Evolutionary conservation across 2,888 invertebrate species (phyloP), one percentile per base, ranked within the genome.

Genomic region (Rhodophaea formosa): DNA sequence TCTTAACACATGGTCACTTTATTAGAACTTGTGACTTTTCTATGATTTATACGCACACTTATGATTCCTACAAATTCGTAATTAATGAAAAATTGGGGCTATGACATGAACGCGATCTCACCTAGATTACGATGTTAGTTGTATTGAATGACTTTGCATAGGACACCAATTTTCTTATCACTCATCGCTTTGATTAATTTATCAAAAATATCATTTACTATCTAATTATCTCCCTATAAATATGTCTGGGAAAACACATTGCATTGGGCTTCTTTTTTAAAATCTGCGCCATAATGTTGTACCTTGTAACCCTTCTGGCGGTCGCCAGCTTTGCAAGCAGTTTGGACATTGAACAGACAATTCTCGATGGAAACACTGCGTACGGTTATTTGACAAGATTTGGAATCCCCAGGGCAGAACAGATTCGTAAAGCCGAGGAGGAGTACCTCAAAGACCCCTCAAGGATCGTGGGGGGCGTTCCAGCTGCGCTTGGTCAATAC

Each of bases 401-500:
- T 59, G 80, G 71, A 14, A 72, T 84, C 29, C 80, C 76, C 2
- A 66, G 67, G 54, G 83, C 74, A 5, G 77, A 83, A 53, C 57
- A 70, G 56, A 72, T 81, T 32, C 74, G 71, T 3, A 69, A 72
- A 53, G 69, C 70, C 10, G 84, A 84, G 62, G 79, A 81, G 47
- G 59, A 61, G 44, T 67, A 65, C 44, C 45, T 72, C 7, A 65
- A 53, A 16, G 59, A 65, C 3, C 59, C 68, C 15, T 54, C 53
- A 8, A 81, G 81, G 56, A 83, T 84, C 30, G 70, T 77, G 8
- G 84, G 84, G 16, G 84, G 84, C 5, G 51, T 55, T 0, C 69
- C 74, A 0, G 73, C 83, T n/a, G 56, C 17, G 5, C 10, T 52
- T 2, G 80, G 75, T 45, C 73, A 77, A 59, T 71, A 70, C 59